Base-by-base conservation (phyloP, 2,797 vertebrate genomes). In the Mallotus villosus region DNA sequence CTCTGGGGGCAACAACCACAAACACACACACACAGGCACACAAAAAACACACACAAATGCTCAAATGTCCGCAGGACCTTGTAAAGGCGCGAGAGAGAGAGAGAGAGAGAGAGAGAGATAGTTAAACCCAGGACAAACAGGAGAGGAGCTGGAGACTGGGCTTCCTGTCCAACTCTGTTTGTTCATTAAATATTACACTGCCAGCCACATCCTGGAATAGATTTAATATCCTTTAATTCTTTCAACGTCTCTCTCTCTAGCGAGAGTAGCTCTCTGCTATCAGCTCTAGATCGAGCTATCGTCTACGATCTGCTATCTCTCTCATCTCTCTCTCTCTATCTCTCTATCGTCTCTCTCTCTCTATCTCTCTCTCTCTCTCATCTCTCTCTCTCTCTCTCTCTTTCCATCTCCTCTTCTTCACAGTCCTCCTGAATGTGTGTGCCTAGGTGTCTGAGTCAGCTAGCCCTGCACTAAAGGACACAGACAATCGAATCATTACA, bases 121-220 rank as follows among this genome's bases (percentile, higher is more conserved):
- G 46, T 16, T 41, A 41, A 41, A 41, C 2, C 11, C 24, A 63
- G 61, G 19, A 60, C 29, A 63, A 5, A 58, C 60, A 37, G n/a
- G 49, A 17, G 22, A 9, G 16, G 64, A 67, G 41, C 49, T 6
- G 16, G 46, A 27, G 22, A 29, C 16, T 19, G 16, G 51, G 60
- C 5, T 70, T 25, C 24, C n/a, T 32, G 65, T 55, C 49, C 24
- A 21, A 46, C 55, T 78, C 58, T 70, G 84, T 88, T 87, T 88
- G 78, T 81, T 88, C 79, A 87, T 87, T 81, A 89, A 88, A 88
- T 85, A 90, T 87, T 84, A 89, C 88, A 83, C 82, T 81, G 77
- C 81, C 83, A 78, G 75, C 78, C 71, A 66, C 63, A 77, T 74
- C 74, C 76, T 68, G 59, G 80, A 84, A 88, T 83, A 81, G 82